Conservation (phyloP, 64 coral and sea anemone species). For the Anthopleura sola region DNA sequence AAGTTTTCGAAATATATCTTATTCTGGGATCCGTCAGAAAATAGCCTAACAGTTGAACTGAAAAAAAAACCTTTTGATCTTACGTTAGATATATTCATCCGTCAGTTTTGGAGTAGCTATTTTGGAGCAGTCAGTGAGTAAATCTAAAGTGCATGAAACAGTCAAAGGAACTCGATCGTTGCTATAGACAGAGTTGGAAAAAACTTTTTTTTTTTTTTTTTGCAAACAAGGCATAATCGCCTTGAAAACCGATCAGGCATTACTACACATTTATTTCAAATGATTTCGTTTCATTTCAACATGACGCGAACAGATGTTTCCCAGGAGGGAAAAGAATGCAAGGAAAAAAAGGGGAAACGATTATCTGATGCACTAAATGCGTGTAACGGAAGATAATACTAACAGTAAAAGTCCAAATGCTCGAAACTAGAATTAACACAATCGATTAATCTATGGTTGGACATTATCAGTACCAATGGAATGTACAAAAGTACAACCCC, state of each 20-base stretch:
- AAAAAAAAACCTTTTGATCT: too few species aligned
- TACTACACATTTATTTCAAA: background rate
- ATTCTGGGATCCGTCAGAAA: too few species aligned
- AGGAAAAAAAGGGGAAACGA: background rate
- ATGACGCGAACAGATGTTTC: background rate
- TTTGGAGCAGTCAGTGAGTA: too few species aligned
- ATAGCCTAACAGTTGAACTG: too few species aligned
- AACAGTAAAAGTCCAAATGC: background rate
- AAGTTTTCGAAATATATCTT: background rate
- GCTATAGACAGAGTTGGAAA: background rate
- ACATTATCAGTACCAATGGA: background rate
- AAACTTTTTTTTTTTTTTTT: background rate
- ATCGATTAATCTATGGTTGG: background rate
- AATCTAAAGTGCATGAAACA: too few species aligned
- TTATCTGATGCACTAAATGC: background rate
- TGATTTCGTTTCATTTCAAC: background rate
- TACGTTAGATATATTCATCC: too few species aligned
- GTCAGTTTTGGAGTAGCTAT: too few species aligned
- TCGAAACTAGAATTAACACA: background rate
- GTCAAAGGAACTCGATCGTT: too few species aligned
- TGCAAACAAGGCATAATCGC: background rate
- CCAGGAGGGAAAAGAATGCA: background rate
- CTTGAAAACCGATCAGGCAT: background rate
- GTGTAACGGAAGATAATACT: background rate
- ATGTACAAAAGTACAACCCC: background rate